Evolutionary conservation across 1,140 invertebrate genomes (phyloP), one percentile per base, ranked within the genome.

Genomic region (Megalonaias nervosa): DNA sequence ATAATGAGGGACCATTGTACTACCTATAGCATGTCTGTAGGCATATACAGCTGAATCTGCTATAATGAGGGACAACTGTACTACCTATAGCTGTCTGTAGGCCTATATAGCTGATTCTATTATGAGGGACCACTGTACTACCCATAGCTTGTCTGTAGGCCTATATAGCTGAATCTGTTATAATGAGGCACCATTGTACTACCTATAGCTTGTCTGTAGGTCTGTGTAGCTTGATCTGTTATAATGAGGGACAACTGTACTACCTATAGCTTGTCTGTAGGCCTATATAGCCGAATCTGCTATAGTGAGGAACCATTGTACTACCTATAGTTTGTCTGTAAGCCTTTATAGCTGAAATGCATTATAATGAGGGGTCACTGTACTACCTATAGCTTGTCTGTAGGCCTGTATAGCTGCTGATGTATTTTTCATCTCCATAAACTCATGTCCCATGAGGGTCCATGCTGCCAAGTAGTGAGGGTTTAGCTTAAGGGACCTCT

Each of bases 391-490:
- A 55, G 98, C 98, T 92, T 98, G 97, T 86, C 98, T 93, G 90
- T 99, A 99, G 85, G 98, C 97, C 85, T 98, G 90, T 99, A 99
- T 87, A 97, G 97, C 86, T 98, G 96, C 87, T 92, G 97, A 97
- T 1, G 96, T 97, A 91, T 99, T 99, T 91, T 99, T 99, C 91
- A 99, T 94, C 92, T 99, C 98, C 95, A 99, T 98, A 91, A 97
- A 99, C 91, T 99, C 98, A 90, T 99, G 98, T 0, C 99, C 99
- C 93, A 99, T 97, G 48, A 99, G 91, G 0, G 98, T 99, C 97
- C 98, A 99, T 0, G 97, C 97, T 3, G 97, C 91, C 31, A 98
- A 91, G 90, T 98, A 98, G 82, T 97, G 94, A 0, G 98, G 97
- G 92, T 99, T 98, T 0, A 99, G 89, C 90, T 97, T 96, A 17